Evolutionary conservation across 1,140 invertebrate species (phyloP).

Genomic region (Triops longicaudatus): DNA sequence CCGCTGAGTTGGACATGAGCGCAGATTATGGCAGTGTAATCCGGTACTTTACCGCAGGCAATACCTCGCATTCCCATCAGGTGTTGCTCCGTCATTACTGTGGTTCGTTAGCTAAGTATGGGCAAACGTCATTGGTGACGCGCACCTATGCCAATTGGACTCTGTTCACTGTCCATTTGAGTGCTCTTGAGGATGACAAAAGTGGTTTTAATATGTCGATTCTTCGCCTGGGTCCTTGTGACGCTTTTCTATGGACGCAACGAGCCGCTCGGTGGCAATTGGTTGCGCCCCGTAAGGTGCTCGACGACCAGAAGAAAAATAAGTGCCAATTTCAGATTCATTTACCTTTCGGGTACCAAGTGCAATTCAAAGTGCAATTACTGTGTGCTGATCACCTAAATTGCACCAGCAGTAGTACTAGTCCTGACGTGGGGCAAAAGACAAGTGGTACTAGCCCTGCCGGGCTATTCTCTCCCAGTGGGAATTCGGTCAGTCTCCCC

Average conservation of each 20-base stretch:
- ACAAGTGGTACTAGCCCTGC: not conserved
- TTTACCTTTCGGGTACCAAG: not conserved
- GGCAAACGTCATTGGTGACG: not conserved
- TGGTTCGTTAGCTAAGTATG: not conserved
- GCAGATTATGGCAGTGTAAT: not conserved
- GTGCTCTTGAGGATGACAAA: not conserved
- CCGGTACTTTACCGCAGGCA: not conserved
- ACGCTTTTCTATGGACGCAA: not conserved
- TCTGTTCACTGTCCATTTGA: not conserved
- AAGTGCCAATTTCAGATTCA: conserved; percentile 2
- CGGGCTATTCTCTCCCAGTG: not conserved
- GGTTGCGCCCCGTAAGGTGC: not conserved
- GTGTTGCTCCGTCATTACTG: not conserved
- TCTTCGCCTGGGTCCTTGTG: not conserved
- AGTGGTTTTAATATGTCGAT: conserved; percentile 5
- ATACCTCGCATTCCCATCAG: not conserved
- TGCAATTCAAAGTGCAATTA: conserved; percentile 12
- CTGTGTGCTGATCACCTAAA: not conserved
- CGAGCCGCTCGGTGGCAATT: not conserved
- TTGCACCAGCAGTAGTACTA: not conserved
- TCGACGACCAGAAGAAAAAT: not conserved
- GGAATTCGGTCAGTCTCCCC: not conserved
- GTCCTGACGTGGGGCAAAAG: too few relatives aligned
- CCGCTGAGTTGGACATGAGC: not conserved
- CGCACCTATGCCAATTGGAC: conserved; percentile 1